phyloP scores from a whole-genome alignment of 2,888 invertebrate species.

The Schizaphis graminum region DNA sequence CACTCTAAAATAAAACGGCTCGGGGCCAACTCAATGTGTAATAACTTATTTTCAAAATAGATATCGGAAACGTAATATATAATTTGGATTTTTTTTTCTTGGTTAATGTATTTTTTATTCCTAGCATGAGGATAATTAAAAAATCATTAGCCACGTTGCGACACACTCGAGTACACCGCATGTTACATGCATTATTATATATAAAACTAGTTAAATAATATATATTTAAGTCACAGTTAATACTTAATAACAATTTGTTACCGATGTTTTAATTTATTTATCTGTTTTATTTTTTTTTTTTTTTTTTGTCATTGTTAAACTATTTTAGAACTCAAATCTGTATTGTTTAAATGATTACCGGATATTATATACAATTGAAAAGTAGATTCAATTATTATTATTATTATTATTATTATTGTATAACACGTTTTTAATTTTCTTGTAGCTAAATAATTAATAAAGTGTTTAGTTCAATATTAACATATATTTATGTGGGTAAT shows the following conservation, averaged over 20 bases:
- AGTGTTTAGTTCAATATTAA: slow-evolving; percentile 54
- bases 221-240: slow-evolving; percentile 51
- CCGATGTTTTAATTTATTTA: background rate
- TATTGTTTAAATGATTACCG: slow-evolving; percentile 24
- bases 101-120: background rate
- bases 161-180: slow-evolving; percentile 13
- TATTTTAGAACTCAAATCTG: slow-evolving; percentile 21
- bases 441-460: slow-evolving; percentile 61
- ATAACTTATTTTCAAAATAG: background rate
- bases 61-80: background rate
- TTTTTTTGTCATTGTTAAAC: slow-evolving; percentile 49
- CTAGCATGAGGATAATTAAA: background rate
- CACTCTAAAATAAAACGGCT: background rate
- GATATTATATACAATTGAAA: slow-evolving; percentile 32
- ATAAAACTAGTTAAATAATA: slow-evolving; percentile 16
- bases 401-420: slow-evolving; percentile 58
- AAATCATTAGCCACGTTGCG: background rate
- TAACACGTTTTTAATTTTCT: slow-evolving; percentile 62
- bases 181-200: slow-evolving; percentile 16
- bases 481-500: background rate
- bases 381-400: slow-evolving; percentile 46
- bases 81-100: background rate
- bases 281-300: slow-evolving; percentile 14
- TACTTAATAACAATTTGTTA: slow-evolving; percentile 50
- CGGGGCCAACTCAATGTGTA: background rate